phyloP scores from a whole-genome alignment of 1,140 invertebrate species.

The Brachionus rotundiformis region DNA sequence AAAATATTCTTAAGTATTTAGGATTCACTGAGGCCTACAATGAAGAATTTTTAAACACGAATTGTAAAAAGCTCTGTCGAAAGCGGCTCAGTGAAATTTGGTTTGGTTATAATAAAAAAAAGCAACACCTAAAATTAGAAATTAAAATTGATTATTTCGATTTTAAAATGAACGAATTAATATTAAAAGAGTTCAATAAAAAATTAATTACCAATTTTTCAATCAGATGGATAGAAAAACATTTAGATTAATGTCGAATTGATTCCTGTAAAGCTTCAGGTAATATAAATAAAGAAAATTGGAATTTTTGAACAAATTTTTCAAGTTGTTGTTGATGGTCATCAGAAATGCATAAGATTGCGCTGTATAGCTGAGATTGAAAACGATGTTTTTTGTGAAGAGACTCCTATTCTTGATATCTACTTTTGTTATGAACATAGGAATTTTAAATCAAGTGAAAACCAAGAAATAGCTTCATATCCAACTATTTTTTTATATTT shows the following conservation, averaged over 20 bases:
- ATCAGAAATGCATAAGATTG: neutral
- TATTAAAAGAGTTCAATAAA: neutral
- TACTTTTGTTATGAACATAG: neutral
- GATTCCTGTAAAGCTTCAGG: neutral
- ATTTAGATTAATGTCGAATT: neutral
- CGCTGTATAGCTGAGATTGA: neutral
- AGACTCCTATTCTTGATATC: neutral
- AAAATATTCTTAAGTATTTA: too few species aligned
- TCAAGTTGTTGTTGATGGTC: neutral
- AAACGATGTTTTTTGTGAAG: neutral
- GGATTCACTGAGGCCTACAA: too few species aligned
- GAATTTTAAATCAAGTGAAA: neutral
- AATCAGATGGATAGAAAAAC: neutral
- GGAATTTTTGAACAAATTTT: neutral
- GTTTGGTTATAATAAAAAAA: neutral
- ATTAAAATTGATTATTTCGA: neutral
- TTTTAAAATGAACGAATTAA: neutral
- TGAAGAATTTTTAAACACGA: neutral
- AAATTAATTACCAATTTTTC: neutral
- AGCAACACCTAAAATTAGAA: neutral
- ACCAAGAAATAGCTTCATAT: neutral
- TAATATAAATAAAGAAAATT: neutral
- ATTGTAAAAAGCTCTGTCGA: neutral
- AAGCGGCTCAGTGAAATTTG: neutral
- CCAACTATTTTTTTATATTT: neutral